Evolutionary conservation across 1,140 invertebrate species (phyloP).

Genomic region (Aradophagus sp.): DNA sequence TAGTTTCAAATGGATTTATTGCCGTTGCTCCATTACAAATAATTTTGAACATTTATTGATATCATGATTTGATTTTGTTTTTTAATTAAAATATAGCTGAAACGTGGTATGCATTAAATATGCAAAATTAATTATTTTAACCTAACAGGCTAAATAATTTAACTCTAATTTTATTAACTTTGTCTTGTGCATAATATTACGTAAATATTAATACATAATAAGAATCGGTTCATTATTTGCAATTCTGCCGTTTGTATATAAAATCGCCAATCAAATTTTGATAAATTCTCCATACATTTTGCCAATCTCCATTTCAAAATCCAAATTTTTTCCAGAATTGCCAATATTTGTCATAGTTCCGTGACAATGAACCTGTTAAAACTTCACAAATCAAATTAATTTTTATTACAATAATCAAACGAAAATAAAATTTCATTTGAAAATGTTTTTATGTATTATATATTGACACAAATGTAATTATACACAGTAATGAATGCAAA

Average conservation of each 20-base stretch:
- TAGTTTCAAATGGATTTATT: no score
- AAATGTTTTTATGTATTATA: no score
- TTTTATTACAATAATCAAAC: background rate
- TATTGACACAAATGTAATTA: no score
- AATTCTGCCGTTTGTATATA: background rate
- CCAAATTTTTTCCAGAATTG: slow-evolving; percentile 41
- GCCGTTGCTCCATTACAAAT: no score
- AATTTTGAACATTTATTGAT: no score
- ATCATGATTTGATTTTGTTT: no score
- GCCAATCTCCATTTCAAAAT: slow-evolving; percentile 9
- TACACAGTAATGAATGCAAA: no score
- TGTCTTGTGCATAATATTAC: background rate
- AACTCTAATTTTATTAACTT: no score
- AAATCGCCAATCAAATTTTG: background rate
- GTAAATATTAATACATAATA: slow-evolving; percentile 8
- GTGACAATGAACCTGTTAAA: slow-evolving; percentile 33
- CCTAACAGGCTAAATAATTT: no score
- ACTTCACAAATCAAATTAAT: slow-evolving; percentile 29
- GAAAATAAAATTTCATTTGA: no score
- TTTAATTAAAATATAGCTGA: no score
- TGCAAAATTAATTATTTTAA: background rate
- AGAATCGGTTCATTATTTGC: background rate
- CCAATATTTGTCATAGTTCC: slow-evolving; percentile 16
- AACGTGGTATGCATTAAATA: no score
- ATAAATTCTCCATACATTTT: slow-evolving; percentile 11